A percentile compares a stretch with the other conserved stretches of the same genome.
These are phyloP conservation scores for Spermophilus dauricus DNA, from an alignment of 2,113 vertebrate species.

Conservation along the genomic window DNA sequence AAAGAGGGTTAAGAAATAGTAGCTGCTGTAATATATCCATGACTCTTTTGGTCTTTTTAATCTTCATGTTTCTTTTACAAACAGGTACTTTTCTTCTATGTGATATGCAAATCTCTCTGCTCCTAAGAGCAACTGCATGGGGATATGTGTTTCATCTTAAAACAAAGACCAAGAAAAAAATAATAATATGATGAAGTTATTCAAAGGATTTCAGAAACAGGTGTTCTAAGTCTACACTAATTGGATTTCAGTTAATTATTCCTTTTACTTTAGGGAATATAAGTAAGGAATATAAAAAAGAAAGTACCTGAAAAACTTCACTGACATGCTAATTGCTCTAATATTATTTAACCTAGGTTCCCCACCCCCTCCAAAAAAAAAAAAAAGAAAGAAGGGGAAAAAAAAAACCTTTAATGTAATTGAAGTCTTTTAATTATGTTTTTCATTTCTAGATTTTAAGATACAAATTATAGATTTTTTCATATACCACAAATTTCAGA, in stretches of 20 bases:
- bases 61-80: constrained; percentile 86
- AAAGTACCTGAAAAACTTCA: constrained; percentile 82
- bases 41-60: constrained; percentile 85
- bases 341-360: constrained; percentile 84
- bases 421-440: constrained; percentile 77
- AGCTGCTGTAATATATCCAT: constrained; percentile 69
- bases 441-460: constrained; percentile 69
- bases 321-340: constrained; percentile 85
- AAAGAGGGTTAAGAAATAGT: constrained; percentile 84
- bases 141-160: constrained; percentile 90
- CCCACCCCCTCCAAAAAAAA: no score
- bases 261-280: constrained; percentile 88
- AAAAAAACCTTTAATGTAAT: constrained; percentile 52
- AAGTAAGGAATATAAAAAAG: constrained; percentile 80
- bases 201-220: constrained; percentile 91
- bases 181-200: constrained; percentile 87
- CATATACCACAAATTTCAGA: neutral
- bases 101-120: constrained; percentile 87
- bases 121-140: constrained; percentile 85
- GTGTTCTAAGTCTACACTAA: constrained; percentile 91
- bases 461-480: constrained; percentile 61
- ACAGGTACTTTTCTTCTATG: constrained; percentile 85
- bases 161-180: constrained; percentile 87
- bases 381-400: neutral
- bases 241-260: constrained; percentile 93